A percentile compares a stretch with the other conserved stretches of the same genome.
These are phyloP conservation scores for Lacerta viridis DNA, from an alignment of 2,797 vertebrate species.

Conservation along the genomic window DNA sequence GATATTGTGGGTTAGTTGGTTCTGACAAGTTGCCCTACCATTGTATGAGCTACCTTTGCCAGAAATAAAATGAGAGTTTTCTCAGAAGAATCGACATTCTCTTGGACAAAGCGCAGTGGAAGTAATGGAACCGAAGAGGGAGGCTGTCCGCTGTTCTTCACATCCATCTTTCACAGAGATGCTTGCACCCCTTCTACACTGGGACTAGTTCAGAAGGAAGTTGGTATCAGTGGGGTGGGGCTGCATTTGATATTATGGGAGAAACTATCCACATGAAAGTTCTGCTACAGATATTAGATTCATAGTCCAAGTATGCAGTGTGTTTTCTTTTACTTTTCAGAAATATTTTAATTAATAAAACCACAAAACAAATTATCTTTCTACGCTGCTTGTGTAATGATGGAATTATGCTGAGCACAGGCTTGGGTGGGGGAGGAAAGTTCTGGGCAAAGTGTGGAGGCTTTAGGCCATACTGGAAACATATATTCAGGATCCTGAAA, in stretches of 20 bases:
- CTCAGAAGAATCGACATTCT: neutral
- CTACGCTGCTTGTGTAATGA: neutral
- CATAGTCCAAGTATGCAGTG: constrained; percentile 18
- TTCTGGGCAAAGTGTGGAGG: neutral
- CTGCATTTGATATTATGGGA: neutral
- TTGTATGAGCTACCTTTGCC: neutral
- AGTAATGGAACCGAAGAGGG: neutral
- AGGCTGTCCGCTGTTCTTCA: neutral
- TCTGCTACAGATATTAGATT: neutral
- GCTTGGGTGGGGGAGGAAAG: neutral
- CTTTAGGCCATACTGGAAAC: too few relatives aligned
- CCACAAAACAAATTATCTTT: neutral
- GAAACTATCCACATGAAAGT: neutral
- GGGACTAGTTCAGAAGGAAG: neutral
- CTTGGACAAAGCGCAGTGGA: neutral
- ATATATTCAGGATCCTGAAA: neutral
- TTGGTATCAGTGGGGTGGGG: too few relatives aligned
- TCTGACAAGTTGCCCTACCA: neutral
- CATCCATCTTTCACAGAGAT: neutral
- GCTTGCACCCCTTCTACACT: neutral
- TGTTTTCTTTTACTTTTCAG: constrained; percentile 52
- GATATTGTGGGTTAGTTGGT: neutral
- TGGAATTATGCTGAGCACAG: neutral
- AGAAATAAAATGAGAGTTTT: neutral
- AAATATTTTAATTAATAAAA: constrained; percentile 46